These are phyloP conservation scores for Engystomops pustulosus DNA, from an alignment of 2,113 vertebrate species.

Conservation along the genomic window DNA sequence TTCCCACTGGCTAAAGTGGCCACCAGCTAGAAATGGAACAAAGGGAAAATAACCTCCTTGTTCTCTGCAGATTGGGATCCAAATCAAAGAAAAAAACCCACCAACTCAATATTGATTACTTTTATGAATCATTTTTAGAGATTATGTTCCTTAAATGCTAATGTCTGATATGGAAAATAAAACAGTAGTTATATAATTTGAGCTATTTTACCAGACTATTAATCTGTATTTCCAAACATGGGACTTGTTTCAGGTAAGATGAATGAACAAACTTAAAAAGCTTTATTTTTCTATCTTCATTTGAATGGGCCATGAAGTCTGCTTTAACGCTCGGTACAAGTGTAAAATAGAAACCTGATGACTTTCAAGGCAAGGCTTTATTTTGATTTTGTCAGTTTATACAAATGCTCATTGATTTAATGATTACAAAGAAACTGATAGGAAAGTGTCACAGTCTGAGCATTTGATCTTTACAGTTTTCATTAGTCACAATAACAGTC, in stretches of 20 bases:
- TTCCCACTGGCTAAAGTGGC: too few relatives aligned
- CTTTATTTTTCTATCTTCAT: conserved; percentile 50
- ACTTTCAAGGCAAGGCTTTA: conserved; percentile 64
- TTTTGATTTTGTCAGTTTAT: conserved; percentile 56
- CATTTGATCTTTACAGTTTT: conserved; percentile 63
- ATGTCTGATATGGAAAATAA: conserved; percentile 1
- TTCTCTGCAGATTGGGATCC: too few relatives aligned
- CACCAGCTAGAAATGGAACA: too few relatives aligned
- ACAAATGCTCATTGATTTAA: conserved; percentile 60
- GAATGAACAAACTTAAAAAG: neutral
- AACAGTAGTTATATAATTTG: neutral
- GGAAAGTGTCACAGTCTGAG: conserved; percentile 56
- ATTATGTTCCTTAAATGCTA: neutral
- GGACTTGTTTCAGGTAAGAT: conserved; percentile 10
- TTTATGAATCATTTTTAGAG: too few relatives aligned
- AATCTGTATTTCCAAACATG: conserved; percentile 5
- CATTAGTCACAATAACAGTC: conserved; percentile 65
- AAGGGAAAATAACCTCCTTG: too few relatives aligned
- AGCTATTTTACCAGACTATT: neutral
- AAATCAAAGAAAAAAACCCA: too few relatives aligned
- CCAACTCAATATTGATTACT: too few relatives aligned
- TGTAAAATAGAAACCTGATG: conserved; percentile 43
- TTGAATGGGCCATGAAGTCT: conserved; percentile 24
- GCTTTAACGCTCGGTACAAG: conserved; percentile 55
- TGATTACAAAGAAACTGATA: conserved; percentile 62